A percentile compares a stretch with the other conserved stretches of the same genome.
phyloP scores from a whole-genome alignment of 2,888 invertebrate species.

The Macrostomum cliftonense region DNA sequence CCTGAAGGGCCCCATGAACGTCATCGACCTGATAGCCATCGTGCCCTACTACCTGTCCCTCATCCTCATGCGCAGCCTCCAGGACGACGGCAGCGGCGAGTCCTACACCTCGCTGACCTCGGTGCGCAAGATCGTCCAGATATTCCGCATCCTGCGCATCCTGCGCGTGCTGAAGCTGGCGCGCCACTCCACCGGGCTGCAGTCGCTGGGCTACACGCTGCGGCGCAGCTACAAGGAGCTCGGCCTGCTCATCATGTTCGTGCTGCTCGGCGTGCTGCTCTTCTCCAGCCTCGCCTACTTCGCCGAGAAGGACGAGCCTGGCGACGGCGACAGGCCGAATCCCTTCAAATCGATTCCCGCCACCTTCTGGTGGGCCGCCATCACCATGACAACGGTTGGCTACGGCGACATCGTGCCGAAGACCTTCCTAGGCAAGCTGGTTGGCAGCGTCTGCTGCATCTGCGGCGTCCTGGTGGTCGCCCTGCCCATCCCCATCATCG shows the following conservation, averaged over 20 bases:
- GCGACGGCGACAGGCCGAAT: slow-evolving; percentile 42
- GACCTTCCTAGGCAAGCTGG: slow-evolving; percentile 92
- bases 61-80: slow-evolving; percentile 50
- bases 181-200: slow-evolving; percentile 89
- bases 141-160: slow-evolving; percentile 61
- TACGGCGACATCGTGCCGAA: slow-evolving; percentile 96
- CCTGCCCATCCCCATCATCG: slow-evolving; percentile 99
- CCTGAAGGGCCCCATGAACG: slow-evolving; percentile 74
- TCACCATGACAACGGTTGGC: slow-evolving; percentile 58
- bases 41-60: slow-evolving; percentile 86
- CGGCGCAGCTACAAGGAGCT: slow-evolving; percentile 96
- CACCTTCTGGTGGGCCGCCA: slow-evolving; percentile 99
- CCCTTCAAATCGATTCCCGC: slow-evolving; percentile 96
- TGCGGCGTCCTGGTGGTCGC: slow-evolving; percentile 99
- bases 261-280: slow-evolving; percentile 94
- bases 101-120: slow-evolving; percentile 10
- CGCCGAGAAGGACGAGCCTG: slow-evolving; percentile 90
- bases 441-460: slow-evolving; percentile 99
- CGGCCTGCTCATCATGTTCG: slow-evolving; percentile 84
- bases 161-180: slow-evolving; percentile 45
- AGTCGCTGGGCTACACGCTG: slow-evolving; percentile 89
- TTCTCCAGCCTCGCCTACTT: slow-evolving; percentile 96
- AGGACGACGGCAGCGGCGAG: not conserved
- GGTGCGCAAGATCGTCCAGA: slow-evolving; percentile 58
- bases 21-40: slow-evolving; percentile 85